These are phyloP conservation scores for Hyphantria cunea DNA, from an alignment of 1,140 invertebrate species.

Conservation along the genomic window DNA sequence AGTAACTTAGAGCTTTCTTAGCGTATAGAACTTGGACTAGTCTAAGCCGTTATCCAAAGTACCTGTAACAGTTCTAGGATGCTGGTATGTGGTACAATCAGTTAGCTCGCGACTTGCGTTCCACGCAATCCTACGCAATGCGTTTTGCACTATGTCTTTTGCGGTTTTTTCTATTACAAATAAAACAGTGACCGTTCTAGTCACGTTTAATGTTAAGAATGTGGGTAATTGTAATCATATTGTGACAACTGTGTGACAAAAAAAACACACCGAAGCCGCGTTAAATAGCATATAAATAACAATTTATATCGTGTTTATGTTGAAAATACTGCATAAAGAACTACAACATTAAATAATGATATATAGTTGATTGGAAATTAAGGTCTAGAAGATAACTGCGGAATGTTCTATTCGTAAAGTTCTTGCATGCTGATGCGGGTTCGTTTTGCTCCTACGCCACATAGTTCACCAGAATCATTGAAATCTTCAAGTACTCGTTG, in stretches of 20 bases:
- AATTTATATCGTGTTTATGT: background rate
- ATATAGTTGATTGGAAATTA: background rate
- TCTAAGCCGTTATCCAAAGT: slow-evolving; percentile 43
- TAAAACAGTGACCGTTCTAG: background rate
- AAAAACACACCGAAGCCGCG: background rate
- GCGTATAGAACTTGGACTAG: background rate
- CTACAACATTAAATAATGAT: too few species aligned
- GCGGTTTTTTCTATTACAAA: background rate
- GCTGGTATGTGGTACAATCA: slow-evolving; percentile 44
- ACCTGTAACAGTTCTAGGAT: slow-evolving; percentile 40
- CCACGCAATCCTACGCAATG: slow-evolving; percentile 16
- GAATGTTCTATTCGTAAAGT: slow-evolving; percentile 7
- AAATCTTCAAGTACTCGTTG: slow-evolving; percentile 24
- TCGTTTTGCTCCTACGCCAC: slow-evolving; percentile 61
- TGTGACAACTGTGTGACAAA: background rate
- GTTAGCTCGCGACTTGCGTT: slow-evolving; percentile 37
- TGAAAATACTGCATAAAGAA: background rate
- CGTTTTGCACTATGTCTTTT: slow-evolving; percentile 20
- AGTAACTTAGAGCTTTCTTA: too few species aligned
- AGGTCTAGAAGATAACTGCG: slow-evolving; percentile 1
- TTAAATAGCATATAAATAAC: background rate
- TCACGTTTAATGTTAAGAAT: background rate
- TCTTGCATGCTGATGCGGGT: slow-evolving; percentile 52
- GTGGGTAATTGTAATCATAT: background rate
- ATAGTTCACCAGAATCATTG: slow-evolving; percentile 40